A percentile compares a stretch with the other conserved stretches of the same genome.
Evolutionary conservation across 2,113 vertebrate genomes (phyloP).

Genomic region (Ornithorhynchus anatinus): DNA sequence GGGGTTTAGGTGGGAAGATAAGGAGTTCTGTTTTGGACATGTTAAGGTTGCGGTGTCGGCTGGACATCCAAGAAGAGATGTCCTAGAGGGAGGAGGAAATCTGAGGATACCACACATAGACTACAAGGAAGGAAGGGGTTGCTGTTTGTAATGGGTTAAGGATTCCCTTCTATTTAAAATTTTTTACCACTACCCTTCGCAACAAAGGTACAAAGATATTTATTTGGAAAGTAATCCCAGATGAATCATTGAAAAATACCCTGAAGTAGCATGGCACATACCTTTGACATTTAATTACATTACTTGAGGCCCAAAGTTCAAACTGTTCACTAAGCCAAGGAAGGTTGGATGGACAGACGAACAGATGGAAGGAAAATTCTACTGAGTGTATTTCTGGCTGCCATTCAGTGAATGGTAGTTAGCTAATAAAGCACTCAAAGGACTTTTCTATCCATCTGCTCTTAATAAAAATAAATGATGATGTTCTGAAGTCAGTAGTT

Average conservation of each 20-base stretch:
- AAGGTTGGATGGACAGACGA: not conserved
- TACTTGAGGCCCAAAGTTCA: not conserved
- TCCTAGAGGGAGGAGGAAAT: too few species aligned
- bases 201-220: not conserved
- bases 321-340: not conserved
- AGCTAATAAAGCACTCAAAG: conserved; percentile 17
- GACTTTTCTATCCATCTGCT: conserved; percentile 48
- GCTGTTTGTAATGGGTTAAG: too few species aligned
- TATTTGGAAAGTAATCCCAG: not conserved
- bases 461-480: conserved; percentile 42
- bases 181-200: not conserved
- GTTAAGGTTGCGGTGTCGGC: too few species aligned
- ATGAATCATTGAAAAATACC: not conserved
- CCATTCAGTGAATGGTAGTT: conserved; percentile 10
- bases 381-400: not conserved
- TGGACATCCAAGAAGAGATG: too few species aligned
- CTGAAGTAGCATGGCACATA: not conserved
- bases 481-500: not conserved
- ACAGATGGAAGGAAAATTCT: conserved; percentile 48
- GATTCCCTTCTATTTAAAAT: not conserved
- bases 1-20: too few species aligned
- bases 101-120: too few species aligned
- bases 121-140: too few species aligned
- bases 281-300: conserved; percentile 12
- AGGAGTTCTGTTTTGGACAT: too few species aligned